Conservation (phyloP, 2,888 invertebrate genomes). For the Chaitophorus viminalis region DNA sequence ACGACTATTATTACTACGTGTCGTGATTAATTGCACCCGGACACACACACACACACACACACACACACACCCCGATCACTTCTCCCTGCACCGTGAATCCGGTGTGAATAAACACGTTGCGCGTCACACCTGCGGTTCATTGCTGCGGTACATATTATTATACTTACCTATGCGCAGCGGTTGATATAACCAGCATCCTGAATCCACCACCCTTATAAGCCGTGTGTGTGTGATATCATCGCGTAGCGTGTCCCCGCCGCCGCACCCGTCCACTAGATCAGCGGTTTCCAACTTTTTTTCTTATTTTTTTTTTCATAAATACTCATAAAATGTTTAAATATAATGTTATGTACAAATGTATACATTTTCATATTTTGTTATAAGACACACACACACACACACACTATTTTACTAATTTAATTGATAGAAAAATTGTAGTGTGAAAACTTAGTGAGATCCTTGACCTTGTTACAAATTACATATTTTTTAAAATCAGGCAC, state of each 20-base stretch:
- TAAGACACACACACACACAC: too few species aligned
- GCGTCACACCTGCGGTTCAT: slow-evolving; percentile 50
- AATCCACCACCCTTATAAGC: neutral
- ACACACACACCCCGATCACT: neutral
- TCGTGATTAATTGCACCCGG: slow-evolving; percentile 45
- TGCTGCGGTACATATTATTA: neutral
- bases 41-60: neutral
- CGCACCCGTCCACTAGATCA: too few species aligned
- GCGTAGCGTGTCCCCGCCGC: neutral
- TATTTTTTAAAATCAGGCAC: too few species aligned
- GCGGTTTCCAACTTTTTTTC: too few species aligned
- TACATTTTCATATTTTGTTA: too few species aligned
- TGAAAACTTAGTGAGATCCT: too few species aligned
- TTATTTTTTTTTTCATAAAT: too few species aligned
- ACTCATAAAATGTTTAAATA: too few species aligned
- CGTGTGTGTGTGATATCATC: neutral
- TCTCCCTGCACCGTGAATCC: neutral
- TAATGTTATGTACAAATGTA: too few species aligned
- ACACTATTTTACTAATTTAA: too few species aligned
- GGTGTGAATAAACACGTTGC: slow-evolving; percentile 56
- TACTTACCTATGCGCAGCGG: neutral
- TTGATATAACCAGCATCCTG: neutral
- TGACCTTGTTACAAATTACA: too few species aligned
- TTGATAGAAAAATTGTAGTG: too few species aligned
- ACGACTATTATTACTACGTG: slow-evolving; percentile 43